A percentile compares a stretch with the other conserved stretches of the same genome.
These are phyloP conservation scores for Salminus brasiliensis DNA, from an alignment of 2,113 vertebrate species.

Conservation along the genomic window DNA sequence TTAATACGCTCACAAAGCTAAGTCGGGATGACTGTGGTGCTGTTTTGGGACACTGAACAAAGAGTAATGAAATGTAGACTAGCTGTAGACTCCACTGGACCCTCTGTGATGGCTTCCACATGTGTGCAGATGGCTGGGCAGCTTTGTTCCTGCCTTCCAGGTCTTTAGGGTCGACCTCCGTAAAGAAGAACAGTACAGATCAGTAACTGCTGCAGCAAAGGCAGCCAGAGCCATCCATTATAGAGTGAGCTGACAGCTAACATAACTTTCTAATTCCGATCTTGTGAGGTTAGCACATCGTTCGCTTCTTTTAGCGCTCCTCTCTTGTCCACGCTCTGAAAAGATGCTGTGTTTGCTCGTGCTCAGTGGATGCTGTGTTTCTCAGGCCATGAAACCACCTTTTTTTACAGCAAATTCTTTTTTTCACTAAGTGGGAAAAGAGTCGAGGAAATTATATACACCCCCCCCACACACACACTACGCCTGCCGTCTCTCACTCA, in stretches of 20 bases:
- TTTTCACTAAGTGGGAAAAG: slow-evolving; percentile 21
- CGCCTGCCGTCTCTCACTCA: not conserved
- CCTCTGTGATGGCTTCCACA: slow-evolving; percentile 43
- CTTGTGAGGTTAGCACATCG: slow-evolving; percentile 33
- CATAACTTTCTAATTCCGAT: slow-evolving; percentile 35
- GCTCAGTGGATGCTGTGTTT: slow-evolving; percentile 1
- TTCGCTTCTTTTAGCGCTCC: slow-evolving; percentile 15
- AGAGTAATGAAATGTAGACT: slow-evolving; percentile 34
- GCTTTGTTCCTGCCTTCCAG: slow-evolving; percentile 8
- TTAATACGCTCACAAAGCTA: not conserved
- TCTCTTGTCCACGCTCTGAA: not conserved
- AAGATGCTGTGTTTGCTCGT: slow-evolving; percentile 28
- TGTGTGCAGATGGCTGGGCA: slow-evolving; percentile 16
- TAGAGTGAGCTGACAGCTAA: slow-evolving; percentile 37
- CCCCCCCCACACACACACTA: too few relatives aligned
- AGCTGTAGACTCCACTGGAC: slow-evolving; percentile 25
- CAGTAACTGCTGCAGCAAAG: slow-evolving; percentile 25
- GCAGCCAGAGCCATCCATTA: slow-evolving; percentile 31
- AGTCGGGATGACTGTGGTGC: not conserved
- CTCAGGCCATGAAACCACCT: slow-evolving; percentile 4
- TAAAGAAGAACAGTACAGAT: not conserved
- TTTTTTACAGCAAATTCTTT: slow-evolving; percentile 10
- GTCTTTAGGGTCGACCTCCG: slow-evolving; percentile 18
- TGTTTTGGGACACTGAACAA: slow-evolving; percentile 2
- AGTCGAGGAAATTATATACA: not conserved